Evolutionary conservation across 2,797 vertebrate genomes (phyloP).

Genomic region (Fistularia tabacaria): DNA sequence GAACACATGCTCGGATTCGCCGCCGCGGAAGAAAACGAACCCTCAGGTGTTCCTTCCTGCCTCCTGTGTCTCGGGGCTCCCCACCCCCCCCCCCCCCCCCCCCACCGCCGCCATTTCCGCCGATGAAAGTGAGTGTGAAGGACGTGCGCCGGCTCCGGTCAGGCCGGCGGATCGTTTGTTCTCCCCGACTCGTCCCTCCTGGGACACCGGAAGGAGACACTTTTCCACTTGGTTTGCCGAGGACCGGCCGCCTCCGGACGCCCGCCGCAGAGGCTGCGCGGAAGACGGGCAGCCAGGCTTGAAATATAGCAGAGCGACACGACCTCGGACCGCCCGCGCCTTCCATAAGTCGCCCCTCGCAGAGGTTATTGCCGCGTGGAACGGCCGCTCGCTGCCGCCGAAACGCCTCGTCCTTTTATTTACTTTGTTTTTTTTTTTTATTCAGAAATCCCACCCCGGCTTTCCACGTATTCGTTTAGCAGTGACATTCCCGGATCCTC

Average conservation of each 20-base stretch:
- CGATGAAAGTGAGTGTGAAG: slow-evolving; percentile 58
- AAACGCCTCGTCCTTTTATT: too few species aligned
- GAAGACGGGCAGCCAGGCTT: slow-evolving; percentile 17
- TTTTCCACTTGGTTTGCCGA: slow-evolving; percentile 54
- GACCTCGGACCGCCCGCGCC: slow-evolving; percentile 28
- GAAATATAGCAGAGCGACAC: slow-evolving; percentile 18
- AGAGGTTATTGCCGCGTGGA: slow-evolving; percentile 14
- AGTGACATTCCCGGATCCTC: slow-evolving; percentile 33
- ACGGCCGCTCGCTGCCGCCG: not conserved
- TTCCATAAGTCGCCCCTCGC: slow-evolving; percentile 30
- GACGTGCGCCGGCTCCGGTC: slow-evolving; percentile 39
- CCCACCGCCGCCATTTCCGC: slow-evolving; percentile 34
- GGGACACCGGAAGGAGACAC: slow-evolving; percentile 52
- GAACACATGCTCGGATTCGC: slow-evolving; percentile 61
- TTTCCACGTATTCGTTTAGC: not conserved
- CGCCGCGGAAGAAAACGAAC: slow-evolving; percentile 40
- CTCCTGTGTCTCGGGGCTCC: slow-evolving; percentile 14
- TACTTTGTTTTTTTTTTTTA: too few species aligned
- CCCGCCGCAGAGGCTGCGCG: slow-evolving; percentile 18
- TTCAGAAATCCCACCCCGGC: too few species aligned
- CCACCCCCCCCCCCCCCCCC: slow-evolving; percentile 12
- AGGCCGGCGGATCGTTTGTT: slow-evolving; percentile 35
- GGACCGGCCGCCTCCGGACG: slow-evolving; percentile 34
- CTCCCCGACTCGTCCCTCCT: slow-evolving; percentile 34
- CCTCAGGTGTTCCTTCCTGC: not conserved